phyloP scores from a whole-genome alignment of 1,140 invertebrate species.

The Pogonognathellus flavescens region DNA sequence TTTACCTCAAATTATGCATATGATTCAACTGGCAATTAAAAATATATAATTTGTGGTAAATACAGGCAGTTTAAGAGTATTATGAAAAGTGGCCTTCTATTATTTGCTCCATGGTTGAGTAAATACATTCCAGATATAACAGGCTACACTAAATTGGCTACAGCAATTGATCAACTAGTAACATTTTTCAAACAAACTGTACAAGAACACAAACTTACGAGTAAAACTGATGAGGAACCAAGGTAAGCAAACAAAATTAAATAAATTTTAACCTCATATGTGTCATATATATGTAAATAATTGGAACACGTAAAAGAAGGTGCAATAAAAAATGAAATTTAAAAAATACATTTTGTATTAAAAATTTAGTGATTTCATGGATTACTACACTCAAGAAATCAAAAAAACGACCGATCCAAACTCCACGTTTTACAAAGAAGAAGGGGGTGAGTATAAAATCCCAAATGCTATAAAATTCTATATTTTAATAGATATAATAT shows the following conservation, averaged over 20 bases:
- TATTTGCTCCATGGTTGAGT: slow-evolving; percentile 75
- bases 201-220: neutral
- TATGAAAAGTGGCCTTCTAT: neutral
- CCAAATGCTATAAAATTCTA: too few relatives aligned
- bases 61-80: neutral
- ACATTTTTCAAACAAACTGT: neutral
- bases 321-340: too few relatives aligned
- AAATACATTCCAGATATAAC: slow-evolving; percentile 81
- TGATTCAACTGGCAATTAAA: too few relatives aligned
- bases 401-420: slow-evolving; percentile 65
- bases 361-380: neutral
- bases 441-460: slow-evolving; percentile 43
- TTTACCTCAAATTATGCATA: too few relatives aligned
- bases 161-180: neutral
- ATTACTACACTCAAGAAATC: slow-evolving; percentile 71
- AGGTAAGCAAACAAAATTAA: neutral
- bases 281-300: too few relatives aligned
- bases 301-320: too few relatives aligned
- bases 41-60: too few relatives aligned
- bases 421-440: slow-evolving; percentile 41
- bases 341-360: too few relatives aligned
- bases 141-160: slow-evolving; percentile 79
- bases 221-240: neutral
- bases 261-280: too few relatives aligned
- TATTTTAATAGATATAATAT: neutral